Percentiles rank a stretch among this genome's conserved stretches.
phyloP scores from a whole-genome alignment of 2,888 invertebrate species.

The Hylaea fasciaria region DNA sequence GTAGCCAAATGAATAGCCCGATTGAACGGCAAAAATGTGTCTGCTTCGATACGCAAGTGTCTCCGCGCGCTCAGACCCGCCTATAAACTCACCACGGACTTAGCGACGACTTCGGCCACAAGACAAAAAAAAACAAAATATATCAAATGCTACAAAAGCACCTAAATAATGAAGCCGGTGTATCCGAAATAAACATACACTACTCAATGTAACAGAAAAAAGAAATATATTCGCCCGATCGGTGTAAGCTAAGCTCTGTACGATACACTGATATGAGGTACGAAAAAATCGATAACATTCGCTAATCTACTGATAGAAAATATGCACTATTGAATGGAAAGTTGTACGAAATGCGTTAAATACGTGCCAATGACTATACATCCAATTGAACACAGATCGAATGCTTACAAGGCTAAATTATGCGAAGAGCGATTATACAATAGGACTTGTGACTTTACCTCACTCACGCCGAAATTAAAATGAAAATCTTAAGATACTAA shows the following conservation, averaged over 20 bases:
- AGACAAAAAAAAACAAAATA: constrained; percentile 54
- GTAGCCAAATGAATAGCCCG: background rate
- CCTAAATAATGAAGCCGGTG: constrained; percentile 60
- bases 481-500: background rate
- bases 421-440: constrained; percentile 45
- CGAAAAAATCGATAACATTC: background rate
- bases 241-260: constrained; percentile 50
- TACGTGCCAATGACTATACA: constrained; percentile 3
- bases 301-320: background rate
- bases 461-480: constrained; percentile 2
- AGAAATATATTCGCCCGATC: constrained; percentile 35
- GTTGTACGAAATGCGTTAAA: background rate
- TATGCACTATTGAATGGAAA: constrained; percentile 7
- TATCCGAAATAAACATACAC: constrained; percentile 36
- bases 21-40: constrained; percentile 32
- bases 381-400: constrained; percentile 49
- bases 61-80: constrained; percentile 61
- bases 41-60: constrained; percentile 53
- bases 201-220: constrained; percentile 44
- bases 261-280: constrained; percentile 47
- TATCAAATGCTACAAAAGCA: constrained; percentile 69
- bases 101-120: constrained; percentile 77
- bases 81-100: constrained; percentile 62
- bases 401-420: constrained; percentile 49
- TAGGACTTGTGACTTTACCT: constrained; percentile 26